Evolutionary conservation across 2,888 invertebrate species (phyloP).

Genomic region (Bellardia pandia): DNA sequence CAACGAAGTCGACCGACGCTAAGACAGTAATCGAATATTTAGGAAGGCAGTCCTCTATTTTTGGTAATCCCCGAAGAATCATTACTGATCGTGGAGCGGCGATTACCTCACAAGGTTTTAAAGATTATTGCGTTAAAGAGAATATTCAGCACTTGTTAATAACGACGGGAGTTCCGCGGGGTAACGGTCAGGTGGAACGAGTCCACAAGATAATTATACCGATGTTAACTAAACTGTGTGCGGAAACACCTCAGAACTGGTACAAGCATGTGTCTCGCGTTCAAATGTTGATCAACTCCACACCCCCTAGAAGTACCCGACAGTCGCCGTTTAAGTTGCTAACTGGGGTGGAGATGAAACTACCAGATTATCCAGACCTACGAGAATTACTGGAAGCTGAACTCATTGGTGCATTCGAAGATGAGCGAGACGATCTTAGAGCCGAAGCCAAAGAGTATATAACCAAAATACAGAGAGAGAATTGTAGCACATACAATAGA

Average conservation of each 20-base stretch:
- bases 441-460: constrained; percentile 1
- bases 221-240: constrained; percentile 79
- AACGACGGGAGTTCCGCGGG: too few species aligned
- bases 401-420: not conserved
- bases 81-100: too few species aligned
- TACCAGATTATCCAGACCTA: constrained; percentile 36
- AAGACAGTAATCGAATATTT: too few species aligned
- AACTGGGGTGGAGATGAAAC: constrained; percentile 64
- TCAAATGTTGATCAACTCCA: constrained; percentile 72
- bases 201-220: constrained; percentile 77
- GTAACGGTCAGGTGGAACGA: constrained; percentile 70
- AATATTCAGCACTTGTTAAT: too few species aligned
- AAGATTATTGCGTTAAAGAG: too few species aligned
- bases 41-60: too few species aligned
- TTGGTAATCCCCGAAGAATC: too few species aligned
- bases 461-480: not conserved
- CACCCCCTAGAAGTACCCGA: constrained; percentile 52
- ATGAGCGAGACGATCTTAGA: not conserved
- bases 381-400: constrained; percentile 47
- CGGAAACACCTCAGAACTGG: constrained; percentile 78
- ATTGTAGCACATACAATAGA: constrained; percentile 20
- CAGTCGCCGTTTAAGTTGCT: constrained; percentile 57
- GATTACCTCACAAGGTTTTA: too few species aligned
- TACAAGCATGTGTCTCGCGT: constrained; percentile 34
- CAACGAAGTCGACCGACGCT: too few species aligned